phyloP scores from a whole-genome alignment of 2,797 vertebrate species.

The Botia almorhae region DNA sequence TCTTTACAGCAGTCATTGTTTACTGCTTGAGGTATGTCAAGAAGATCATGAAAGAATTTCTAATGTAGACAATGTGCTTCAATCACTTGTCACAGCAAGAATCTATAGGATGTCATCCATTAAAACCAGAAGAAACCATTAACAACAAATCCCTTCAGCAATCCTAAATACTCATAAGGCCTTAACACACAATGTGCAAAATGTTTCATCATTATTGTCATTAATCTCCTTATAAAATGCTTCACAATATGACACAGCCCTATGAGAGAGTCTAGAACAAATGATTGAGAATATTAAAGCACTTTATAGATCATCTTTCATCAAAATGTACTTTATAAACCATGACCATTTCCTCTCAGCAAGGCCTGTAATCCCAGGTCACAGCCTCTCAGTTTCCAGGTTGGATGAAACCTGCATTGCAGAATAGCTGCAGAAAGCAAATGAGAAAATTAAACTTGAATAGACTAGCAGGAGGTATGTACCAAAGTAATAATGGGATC shows the following conservation, averaged over 20 bases:
- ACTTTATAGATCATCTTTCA: conserved; percentile 23
- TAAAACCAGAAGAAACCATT: conserved; percentile 46
- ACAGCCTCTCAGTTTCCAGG: background rate
- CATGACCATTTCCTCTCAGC: background rate
- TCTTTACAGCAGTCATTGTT: conserved; percentile 1
- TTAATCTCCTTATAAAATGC: conserved; percentile 57
- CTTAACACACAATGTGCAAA: conserved; percentile 54
- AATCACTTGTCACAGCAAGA: conserved; percentile 31
- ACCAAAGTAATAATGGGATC: background rate
- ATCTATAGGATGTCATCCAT: conserved; percentile 41
- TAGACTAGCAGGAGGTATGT: background rate
- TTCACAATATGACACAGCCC: conserved; percentile 8
- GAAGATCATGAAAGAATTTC: background rate
- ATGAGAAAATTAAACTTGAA: background rate
- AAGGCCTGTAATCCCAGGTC: background rate
- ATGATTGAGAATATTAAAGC: conserved; percentile 17
- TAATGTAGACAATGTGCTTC: conserved; percentile 18
- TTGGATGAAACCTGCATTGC: background rate
- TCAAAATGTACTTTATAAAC: background rate
- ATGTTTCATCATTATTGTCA: conserved; percentile 51
- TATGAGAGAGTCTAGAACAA: conserved; percentile 21
- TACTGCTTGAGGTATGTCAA: conserved; percentile 17
- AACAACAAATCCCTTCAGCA: conserved; percentile 48
- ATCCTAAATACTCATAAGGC: conserved; percentile 45
- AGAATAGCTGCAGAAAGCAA: background rate